phyloP scores from a whole-genome alignment of 2,113 vertebrate species.

The Colossoma macropomum region DNA sequence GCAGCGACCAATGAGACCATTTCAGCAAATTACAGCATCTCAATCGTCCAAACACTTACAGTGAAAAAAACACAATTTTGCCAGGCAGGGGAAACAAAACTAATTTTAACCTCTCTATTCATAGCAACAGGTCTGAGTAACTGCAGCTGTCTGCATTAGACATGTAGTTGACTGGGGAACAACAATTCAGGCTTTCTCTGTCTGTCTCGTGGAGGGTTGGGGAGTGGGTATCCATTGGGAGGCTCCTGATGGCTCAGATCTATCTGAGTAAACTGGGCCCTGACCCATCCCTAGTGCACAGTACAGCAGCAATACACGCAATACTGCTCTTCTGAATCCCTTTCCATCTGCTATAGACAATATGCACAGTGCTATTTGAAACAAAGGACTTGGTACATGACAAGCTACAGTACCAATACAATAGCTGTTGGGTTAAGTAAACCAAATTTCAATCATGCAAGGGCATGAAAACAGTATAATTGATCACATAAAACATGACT shows the following conservation, averaged over 20 bases:
- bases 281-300: constrained; percentile 20
- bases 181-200: constrained; percentile 12
- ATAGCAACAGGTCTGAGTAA: background rate
- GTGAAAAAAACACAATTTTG: background rate
- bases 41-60: background rate
- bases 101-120: background rate
- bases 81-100: background rate
- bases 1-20: background rate
- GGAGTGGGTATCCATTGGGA: constrained; percentile 19
- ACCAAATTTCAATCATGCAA: background rate
- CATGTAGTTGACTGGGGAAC: constrained; percentile 7
- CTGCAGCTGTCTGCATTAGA: constrained; percentile 1
- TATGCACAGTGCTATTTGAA: constrained; percentile 6
- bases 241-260: constrained; percentile 30
- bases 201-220: background rate
- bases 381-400: background rate
- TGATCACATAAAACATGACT: background rate
- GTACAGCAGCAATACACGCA: constrained; percentile 6
- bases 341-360: constrained; percentile 44
- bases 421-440: background rate
- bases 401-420: constrained; percentile 11
- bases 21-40: background rate
- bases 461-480: background rate
- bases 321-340: constrained; percentile 12
- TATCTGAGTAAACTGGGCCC: constrained; percentile 36